Base-by-base conservation (phyloP, 2,113 vertebrate genomes). In the Corvus moneduloides region DNA sequence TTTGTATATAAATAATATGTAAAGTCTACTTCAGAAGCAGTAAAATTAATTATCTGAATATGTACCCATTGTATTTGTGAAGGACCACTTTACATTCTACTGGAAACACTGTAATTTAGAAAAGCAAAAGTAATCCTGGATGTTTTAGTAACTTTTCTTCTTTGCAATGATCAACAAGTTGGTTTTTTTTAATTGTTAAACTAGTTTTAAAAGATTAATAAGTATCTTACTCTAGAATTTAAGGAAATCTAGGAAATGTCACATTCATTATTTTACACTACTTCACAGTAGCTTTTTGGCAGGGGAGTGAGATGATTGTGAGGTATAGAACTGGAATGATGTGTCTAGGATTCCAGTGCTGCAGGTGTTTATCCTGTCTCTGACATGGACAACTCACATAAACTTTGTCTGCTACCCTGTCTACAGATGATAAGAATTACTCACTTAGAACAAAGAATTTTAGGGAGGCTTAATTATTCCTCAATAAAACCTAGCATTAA, bases 51-150 rank as follows among this genome's bases (percentile, higher is more conserved):
- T 92, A 20, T 68, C 33, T 52, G 20, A 72, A 52, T 51, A 55
- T 4, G 10, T 43, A n/a, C 6, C 23, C 49, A 51, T 16, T 87
- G 21, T 27, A 93, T 54, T 95, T 94, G 82, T 89, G 79, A 89
- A 96, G 84, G 72, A 80, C 80, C 84, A 85, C 76, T 97, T 81
- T 74, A 66, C 64, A 48, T 59, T 93, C 81, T 72, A 33, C 14
- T 85, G 41, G 35, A 90, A 94, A 89, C 39, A 81, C n/a, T 74
- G 18, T 35, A 37, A 56, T 64, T 76, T 39, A 79, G 92, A 95
- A 96, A 86, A 27, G 90, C 88, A 95, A 96, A 95, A 91, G 71
- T 77, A 91, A 87, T 12, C 35, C 51, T 61, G n/a, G 13, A 52
- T 88, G 7, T 4, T 86, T 59, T 51, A 67, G 28, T 43, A 76